These are phyloP conservation scores for Hyles euphorbiae DNA, from an alignment of 1,140 invertebrate species.

Conservation along the genomic window DNA sequence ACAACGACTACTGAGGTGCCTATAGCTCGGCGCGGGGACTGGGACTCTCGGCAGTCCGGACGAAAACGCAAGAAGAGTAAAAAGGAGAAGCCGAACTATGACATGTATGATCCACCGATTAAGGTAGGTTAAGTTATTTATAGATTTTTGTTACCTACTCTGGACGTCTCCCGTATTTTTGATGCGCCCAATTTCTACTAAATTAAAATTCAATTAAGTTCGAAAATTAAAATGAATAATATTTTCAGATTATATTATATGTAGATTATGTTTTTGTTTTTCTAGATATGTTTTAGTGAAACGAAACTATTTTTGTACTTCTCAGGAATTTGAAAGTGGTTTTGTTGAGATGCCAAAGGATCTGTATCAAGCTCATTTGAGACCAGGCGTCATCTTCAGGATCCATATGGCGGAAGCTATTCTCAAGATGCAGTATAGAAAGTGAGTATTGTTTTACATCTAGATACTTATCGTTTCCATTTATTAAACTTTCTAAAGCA, in stretches of 20 bases:
- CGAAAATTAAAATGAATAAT: not conserved
- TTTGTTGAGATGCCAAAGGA: slow-evolving; percentile 66
- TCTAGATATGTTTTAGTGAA: no score
- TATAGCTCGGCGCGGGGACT: slow-evolving; percentile 23
- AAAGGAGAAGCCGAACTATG: slow-evolving; percentile 20
- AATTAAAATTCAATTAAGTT: no score
- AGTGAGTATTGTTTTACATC: slow-evolving; percentile 33
- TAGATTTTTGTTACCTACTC: not conserved
- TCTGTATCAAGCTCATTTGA: slow-evolving; percentile 58
- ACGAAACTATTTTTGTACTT: not conserved
- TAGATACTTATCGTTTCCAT: not conserved
- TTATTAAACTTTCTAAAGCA: not conserved
- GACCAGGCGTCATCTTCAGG: slow-evolving; percentile 63
- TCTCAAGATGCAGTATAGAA: slow-evolving; percentile 64
- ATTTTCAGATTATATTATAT: not conserved
- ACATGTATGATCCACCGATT: slow-evolving; percentile 34
- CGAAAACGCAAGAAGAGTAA: slow-evolving; percentile 23
- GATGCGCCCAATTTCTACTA: no score
- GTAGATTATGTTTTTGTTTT: no score
- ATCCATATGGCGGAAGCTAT: slow-evolving; percentile 67
- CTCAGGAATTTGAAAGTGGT: slow-evolving; percentile 39
- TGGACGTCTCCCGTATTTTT: no score
- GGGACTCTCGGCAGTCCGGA: slow-evolving; percentile 20
- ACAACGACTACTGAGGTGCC: slow-evolving; percentile 26
- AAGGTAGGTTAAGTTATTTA: slow-evolving; percentile 23